A percentile compares a stretch with the other conserved stretches of the same genome.
Evolutionary conservation across 2,888 invertebrate species (phyloP).

Genomic region (Netelia inedita): DNA sequence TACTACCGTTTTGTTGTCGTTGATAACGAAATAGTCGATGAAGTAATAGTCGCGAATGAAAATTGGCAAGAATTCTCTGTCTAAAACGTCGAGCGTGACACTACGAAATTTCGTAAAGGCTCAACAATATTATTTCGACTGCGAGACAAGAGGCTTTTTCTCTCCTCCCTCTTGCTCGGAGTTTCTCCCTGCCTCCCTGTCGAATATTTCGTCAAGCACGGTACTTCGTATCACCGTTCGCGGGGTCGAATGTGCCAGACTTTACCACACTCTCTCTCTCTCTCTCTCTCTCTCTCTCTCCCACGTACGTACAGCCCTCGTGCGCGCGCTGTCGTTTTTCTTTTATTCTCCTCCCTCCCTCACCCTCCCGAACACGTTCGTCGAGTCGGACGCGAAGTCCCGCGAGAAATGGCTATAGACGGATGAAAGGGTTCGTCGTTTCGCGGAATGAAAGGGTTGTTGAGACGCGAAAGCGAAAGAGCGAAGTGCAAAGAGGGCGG

Average conservation of each 20-base stretch:
- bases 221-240: conserved; percentile 4
- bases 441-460: conserved; percentile 78
- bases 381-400: conserved; percentile 25
- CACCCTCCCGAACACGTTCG: not conserved
- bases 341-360: conserved; percentile 32
- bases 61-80: too few species aligned
- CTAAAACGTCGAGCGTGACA: too few species aligned
- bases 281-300: conserved; percentile 47
- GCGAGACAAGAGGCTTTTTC: not conserved
- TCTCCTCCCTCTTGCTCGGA: not conserved
- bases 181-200: not conserved
- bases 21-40: too few species aligned
- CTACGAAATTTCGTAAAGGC: not conserved
- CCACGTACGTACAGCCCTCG: not conserved
- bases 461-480: conserved; percentile 67
- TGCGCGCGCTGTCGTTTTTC: not conserved
- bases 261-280: conserved; percentile 26
- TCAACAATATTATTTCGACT: not conserved
- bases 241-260: conserved; percentile 23
- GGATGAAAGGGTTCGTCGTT: conserved; percentile 76
- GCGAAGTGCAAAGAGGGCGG: conserved; percentile 49
- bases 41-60: too few species aligned
- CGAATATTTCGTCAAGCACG: conserved; percentile 18
- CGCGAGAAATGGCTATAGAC: conserved; percentile 72
- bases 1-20: too few species aligned